Base-by-base conservation (phyloP, 2,888 invertebrate genomes). In the Brenthis hecate region DNA sequence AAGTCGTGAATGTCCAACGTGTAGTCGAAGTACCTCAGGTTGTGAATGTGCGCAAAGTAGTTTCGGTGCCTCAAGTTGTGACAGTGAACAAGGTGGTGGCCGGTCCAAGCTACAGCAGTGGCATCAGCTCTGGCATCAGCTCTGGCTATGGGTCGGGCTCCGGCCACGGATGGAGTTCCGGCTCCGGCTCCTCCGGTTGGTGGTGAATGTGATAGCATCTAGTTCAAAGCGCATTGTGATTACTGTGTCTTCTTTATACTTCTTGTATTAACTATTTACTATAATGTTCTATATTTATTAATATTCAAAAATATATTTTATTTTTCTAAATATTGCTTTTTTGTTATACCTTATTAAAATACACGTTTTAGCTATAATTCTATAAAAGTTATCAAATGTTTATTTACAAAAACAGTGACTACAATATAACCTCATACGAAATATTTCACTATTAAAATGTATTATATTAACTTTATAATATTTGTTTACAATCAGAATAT, bases 61-160 rank as follows among this genome's bases (percentile, higher is more conserved):
- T 88, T 73, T 81, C 85, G 69, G 84, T 78, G 62, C 85, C 84
- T 50, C 83, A 84, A 74, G 82, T 85, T 70, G 79, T 80, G 66
- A 71, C 81, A 75, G 82, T 82, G 72, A 81, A 82, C 76, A 73
- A 74, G 75, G 74, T 79, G 69, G 81, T 89, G 73, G 77, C 83
- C 64, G 85, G 82, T 11, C 76, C 80, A 65, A 73, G 75, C 58
- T 74, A 71, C 60, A 54, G 62, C 50, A 70, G 73, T 70, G 65
- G 69, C 13, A 56, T 71, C 60, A 65, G 68, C 13, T 54, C 57
- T 13, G 73, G 74, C n/a, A 65, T 65, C 65, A 60, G 73, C 16
- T 68, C 75, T 13, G 67, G 75, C 23, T 67, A 68, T 67, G 69
- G 71, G 19, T 72, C 63, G 55, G 61, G 70, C 16, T 71, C 71